phyloP scores from a whole-genome alignment of 2,888 invertebrate species.

The Leptinotarsa haldemani region DNA sequence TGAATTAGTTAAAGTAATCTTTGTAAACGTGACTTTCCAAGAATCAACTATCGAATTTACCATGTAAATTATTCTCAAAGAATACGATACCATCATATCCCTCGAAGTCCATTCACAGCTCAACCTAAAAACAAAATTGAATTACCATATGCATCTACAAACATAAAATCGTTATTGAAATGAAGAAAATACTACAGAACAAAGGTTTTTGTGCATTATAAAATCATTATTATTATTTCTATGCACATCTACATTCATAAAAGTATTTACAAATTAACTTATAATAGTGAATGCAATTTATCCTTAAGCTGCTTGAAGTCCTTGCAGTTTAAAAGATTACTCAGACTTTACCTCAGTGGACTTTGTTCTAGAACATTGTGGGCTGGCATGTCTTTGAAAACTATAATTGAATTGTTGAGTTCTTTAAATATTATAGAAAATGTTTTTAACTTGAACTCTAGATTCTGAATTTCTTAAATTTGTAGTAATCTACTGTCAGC shows the following conservation, averaged over 20 bases:
- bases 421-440: too few species aligned
- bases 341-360: slow-evolving; percentile 15
- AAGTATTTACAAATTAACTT: background rate
- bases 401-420: too few species aligned
- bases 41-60: background rate
- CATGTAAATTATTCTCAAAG: background rate
- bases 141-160: background rate
- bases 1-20: too few species aligned
- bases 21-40: background rate
- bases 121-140: slow-evolving; percentile 27
- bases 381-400: too few species aligned
- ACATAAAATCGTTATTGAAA: background rate
- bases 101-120: slow-evolving; percentile 26
- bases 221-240: slow-evolving; percentile 7
- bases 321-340: background rate
- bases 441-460: too few species aligned
- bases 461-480: too few species aligned
- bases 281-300: background rate
- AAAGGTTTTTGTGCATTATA: slow-evolving; percentile 3
- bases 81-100: slow-evolving; percentile 21
- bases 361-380: too few species aligned
- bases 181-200: slow-evolving; percentile 6
- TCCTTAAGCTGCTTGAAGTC: slow-evolving; percentile 13
- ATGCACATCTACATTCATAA: slow-evolving; percentile 11
- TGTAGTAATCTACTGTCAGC: too few species aligned